Percentiles rank a stretch among this genome's conserved stretches.
These are phyloP conservation scores for Lichenostomus cassidix DNA, from an alignment of 2,113 vertebrate genomes.

Conservation along the genomic window DNA sequence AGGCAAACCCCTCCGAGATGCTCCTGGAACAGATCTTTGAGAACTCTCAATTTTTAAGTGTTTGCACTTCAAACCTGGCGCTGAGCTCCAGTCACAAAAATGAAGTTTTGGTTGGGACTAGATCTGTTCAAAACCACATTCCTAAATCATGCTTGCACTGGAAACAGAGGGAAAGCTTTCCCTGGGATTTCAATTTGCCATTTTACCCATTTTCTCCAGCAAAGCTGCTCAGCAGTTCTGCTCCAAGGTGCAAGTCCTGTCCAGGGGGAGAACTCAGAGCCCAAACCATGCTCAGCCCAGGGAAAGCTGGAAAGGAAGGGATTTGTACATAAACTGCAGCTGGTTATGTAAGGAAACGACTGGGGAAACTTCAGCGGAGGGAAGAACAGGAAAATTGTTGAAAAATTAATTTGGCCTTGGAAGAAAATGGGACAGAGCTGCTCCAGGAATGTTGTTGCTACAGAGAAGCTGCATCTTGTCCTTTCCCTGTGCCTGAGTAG, in stretches of 20 bases:
- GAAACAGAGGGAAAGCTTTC: not conserved
- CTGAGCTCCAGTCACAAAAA: not conserved
- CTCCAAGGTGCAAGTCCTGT: not conserved
- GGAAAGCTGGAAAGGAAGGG: not conserved
- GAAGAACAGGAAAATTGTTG: not conserved
- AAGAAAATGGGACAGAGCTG: slow-evolving; percentile 27
- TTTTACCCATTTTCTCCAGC: not conserved
- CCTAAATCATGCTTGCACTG: not conserved
- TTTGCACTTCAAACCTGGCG: not conserved
- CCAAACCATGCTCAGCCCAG: not conserved
- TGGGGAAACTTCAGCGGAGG: not conserved
- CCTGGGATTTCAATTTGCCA: not conserved
- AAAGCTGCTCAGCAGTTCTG: not conserved
- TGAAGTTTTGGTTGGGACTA: not conserved
- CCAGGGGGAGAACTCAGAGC: not conserved
- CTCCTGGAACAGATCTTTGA: not conserved
- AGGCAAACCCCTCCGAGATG: not conserved
- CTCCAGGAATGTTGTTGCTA: not conserved
- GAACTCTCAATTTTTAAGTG: not conserved
- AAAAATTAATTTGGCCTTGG: slow-evolving; percentile 41
- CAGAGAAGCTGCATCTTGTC: not conserved
- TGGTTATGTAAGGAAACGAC: not conserved
- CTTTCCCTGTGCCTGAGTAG: not conserved
- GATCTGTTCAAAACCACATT: not conserved
- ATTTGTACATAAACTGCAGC: not conserved